Conservation (phyloP, 2,797 vertebrate genomes). For the Eutrigla gurnardus region DNA sequence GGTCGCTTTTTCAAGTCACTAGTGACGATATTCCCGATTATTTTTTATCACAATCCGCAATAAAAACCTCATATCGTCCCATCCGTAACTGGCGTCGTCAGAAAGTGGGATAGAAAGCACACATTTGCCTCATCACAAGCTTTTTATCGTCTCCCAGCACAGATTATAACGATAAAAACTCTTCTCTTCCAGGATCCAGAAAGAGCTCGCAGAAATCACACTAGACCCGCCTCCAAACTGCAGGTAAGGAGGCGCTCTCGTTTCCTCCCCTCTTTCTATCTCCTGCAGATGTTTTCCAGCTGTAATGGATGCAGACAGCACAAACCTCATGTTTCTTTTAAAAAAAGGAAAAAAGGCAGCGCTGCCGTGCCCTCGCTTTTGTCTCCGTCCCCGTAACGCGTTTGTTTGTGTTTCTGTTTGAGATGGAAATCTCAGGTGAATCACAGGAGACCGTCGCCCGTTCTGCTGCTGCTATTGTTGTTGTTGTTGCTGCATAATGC, state of each 20-base stretch:
- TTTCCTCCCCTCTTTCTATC: constrained; percentile 19
- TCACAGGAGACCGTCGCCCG: constrained; percentile 20
- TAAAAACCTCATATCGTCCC: no score
- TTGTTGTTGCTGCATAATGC: constrained; percentile 35
- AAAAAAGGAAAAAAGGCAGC: constrained; percentile 23
- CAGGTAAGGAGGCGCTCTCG: constrained; percentile 88
- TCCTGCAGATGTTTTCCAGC: constrained; percentile 3
- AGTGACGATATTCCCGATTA: no score
- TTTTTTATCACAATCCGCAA: no score
- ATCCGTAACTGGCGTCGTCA: no score
- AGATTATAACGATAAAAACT: constrained; percentile 19
- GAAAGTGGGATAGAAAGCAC: not conserved
- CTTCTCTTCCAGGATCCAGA: constrained; percentile 92
- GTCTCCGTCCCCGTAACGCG: constrained; percentile 43
- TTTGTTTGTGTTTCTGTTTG: constrained; percentile 47
- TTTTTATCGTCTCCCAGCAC: not conserved
- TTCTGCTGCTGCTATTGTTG: constrained; percentile 11
- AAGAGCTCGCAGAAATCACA: constrained; percentile 99
- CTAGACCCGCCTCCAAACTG: constrained; percentile 99
- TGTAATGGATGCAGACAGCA: constrained; percentile 33
- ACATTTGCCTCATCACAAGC: not conserved
- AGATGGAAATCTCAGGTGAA: constrained; percentile 61
- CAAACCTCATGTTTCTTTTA: constrained; percentile 2
- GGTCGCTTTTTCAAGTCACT: no score
- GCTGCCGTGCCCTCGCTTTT: constrained; percentile 36